phyloP scores from a whole-genome alignment of 2,888 invertebrate genomes.

The Napeogenes inachia region DNA sequence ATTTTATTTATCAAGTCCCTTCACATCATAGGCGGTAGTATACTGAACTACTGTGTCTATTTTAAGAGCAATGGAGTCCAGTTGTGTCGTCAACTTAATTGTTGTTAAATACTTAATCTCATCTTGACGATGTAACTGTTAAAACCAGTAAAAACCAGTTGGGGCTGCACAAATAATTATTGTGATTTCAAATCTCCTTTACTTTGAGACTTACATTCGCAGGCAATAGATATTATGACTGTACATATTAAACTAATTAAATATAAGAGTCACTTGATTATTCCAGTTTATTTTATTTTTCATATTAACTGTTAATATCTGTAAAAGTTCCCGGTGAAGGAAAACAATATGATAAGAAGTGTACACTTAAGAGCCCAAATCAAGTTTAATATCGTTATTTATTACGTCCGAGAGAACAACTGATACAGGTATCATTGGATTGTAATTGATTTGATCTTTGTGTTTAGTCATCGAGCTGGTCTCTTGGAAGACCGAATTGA shows the following conservation, averaged over 20 bases:
- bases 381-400: neutral
- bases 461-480: conserved; percentile 28
- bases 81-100: conserved; percentile 44
- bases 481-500: conserved; percentile 36
- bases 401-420: conserved; percentile 16
- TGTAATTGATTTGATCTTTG: conserved; percentile 24
- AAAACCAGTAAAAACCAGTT: conserved; percentile 34
- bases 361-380: neutral
- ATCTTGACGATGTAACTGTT: conserved; percentile 49
- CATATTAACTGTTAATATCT: too few species aligned
- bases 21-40: too few species aligned
- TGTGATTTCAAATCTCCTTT: conserved; percentile 41
- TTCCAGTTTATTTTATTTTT: too few species aligned
- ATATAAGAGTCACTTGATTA: too few species aligned
- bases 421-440: conserved; percentile 27
- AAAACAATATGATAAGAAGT: too few species aligned
- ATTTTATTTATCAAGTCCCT: too few species aligned
- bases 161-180: conserved; percentile 41
- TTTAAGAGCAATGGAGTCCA: conserved; percentile 40
- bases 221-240: too few species aligned
- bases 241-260: too few species aligned
- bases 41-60: conserved; percentile 23
- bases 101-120: conserved; percentile 57
- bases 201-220: conserved; percentile 11
- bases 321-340: too few species aligned